A percentile compares a stretch with the other conserved stretches of the same genome.
These are phyloP conservation scores for Sphenodon punctatus DNA, from an alignment of 2,797 vertebrate genomes.

Conservation along the genomic window DNA sequence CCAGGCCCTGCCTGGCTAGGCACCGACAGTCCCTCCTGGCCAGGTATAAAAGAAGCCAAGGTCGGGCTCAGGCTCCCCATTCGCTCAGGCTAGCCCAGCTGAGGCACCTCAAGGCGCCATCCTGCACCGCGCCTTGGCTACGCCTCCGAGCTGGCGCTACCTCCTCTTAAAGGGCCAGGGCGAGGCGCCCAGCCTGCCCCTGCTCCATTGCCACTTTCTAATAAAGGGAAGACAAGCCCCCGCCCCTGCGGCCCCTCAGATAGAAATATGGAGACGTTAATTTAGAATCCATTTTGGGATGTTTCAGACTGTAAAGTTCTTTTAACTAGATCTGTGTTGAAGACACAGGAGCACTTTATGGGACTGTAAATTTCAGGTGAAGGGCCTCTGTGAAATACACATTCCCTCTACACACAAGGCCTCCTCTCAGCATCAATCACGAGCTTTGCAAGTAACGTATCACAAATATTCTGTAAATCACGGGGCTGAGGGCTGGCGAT, in stretches of 20 bases:
- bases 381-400: slow-evolving; percentile 71
- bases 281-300: slow-evolving; percentile 79
- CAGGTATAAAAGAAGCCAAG: no score
- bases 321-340: slow-evolving; percentile 78
- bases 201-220: slow-evolving; percentile 58
- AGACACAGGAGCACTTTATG: slow-evolving; percentile 74
- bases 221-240: slow-evolving; percentile 61
- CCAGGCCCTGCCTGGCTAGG: no score
- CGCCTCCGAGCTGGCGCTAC: no score
- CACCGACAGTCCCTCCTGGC: no score
- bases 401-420: slow-evolving; percentile 62
- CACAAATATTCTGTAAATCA: slow-evolving; percentile 84
- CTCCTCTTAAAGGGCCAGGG: no score
- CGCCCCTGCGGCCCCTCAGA: slow-evolving; percentile 64
- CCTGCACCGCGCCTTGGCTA: no score
- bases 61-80: no score
- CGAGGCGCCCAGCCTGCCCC: no score
- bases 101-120: no score
- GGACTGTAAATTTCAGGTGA: slow-evolving; percentile 78
- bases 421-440: slow-evolving; percentile 74
- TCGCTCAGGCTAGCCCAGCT: no score
- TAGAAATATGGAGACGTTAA: slow-evolving; percentile 73
- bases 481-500: slow-evolving; percentile 67
- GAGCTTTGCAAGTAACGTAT: slow-evolving; percentile 72
- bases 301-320: slow-evolving; percentile 81